Evolutionary conservation across 2,888 invertebrate species (phyloP), one percentile per base, ranked within the genome.

Genomic region (Lucinisca nassula): DNA sequence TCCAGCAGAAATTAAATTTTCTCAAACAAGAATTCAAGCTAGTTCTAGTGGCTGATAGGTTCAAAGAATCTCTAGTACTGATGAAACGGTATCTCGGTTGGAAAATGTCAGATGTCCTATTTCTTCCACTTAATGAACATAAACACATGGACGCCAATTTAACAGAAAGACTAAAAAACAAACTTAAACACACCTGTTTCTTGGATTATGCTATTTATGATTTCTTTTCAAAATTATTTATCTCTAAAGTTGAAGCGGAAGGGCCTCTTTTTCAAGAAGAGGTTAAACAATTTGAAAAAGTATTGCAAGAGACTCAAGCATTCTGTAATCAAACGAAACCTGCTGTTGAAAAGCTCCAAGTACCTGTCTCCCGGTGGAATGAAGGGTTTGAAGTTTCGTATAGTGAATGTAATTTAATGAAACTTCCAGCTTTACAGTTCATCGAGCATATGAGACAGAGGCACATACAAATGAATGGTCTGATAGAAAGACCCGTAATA

Each of bases 161-260:
- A 6, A 82, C 35, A 38, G 35, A 35, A 3, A 14, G 6, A 10
- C 77, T 82, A 51, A 61, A 38, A 27, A 8, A 27, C 2, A 76
- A 58, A 17, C 82, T 82, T 58, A 79, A 58, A 74, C 27, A 38
- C 45, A 82, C 82, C 0, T 80, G 80, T 27, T 82, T 74, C 37
- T 40, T 88, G 17, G 88, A 88, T 72, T 85, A 88, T 51, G 77
- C 73, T 37, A 58, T 88, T n/a, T 85, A 85, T 30, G 79, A 88
- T 35, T 67, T 14, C 67, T 67, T 67, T 67, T 17, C 67, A 35
- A 67, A 67, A 35, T 1, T 32, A 17, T 67, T 67, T 35, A 35
- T 35, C 35, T 67, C 32, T 67, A 67, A 67, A 35, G 67, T 67
- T 3, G n/a, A 67, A 35, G 67, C 67, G 1, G 67, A 67, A 21